Conservation (phyloP, 2,113 vertebrate genomes). For the Pantherophis guttatus region DNA sequence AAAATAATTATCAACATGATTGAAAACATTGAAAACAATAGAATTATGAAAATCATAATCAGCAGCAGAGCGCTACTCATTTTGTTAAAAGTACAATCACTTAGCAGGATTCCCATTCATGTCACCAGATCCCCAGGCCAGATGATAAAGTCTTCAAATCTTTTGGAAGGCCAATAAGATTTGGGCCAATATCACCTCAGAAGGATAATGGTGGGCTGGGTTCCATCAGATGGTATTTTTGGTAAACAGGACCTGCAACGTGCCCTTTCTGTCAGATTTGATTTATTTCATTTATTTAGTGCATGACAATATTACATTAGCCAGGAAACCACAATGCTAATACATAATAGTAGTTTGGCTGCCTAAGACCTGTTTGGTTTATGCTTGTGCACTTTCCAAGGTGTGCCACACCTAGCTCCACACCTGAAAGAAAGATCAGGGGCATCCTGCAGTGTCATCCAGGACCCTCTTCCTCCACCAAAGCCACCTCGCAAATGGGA, state of each 20-base stretch:
- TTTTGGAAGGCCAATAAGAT: background rate
- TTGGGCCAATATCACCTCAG: background rate
- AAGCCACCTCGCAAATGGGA: no score
- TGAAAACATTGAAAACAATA: background rate
- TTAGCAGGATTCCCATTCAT: background rate
- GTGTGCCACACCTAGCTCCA: no score
- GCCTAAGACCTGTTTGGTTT: no score
- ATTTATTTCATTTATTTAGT: no score
- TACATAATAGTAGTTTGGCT: no score
- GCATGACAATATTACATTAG: no score
- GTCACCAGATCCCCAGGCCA: background rate
- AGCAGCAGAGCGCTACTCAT: background rate
- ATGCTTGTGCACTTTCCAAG: no score
- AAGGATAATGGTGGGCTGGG: background rate
- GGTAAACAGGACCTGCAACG: background rate
- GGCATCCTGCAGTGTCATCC: no score
- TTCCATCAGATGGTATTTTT: background rate
- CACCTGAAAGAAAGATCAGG: no score
- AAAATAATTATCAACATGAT: background rate
- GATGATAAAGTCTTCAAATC: background rate
- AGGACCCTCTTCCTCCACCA: no score
- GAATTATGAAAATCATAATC: background rate
- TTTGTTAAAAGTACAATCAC: background rate
- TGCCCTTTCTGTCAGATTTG: background rate
- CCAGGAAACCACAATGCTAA: no score